Evolutionary conservation across 1,140 invertebrate species (phyloP).

Genomic region (Mamestra configurata): DNA sequence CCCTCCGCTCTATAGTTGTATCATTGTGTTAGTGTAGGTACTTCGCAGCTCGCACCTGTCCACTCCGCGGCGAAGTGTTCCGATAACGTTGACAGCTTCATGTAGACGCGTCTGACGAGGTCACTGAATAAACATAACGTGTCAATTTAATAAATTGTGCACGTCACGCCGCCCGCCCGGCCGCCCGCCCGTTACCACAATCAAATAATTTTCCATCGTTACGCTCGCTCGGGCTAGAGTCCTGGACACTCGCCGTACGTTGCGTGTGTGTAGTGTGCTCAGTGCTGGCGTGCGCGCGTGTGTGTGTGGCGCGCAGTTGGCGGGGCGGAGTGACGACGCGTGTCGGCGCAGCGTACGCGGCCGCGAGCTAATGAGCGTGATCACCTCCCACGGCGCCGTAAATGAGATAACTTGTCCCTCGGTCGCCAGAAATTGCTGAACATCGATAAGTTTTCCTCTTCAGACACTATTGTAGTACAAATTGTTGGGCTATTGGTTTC

Average conservation of each 20-base stretch:
- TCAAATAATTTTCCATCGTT: conserved; percentile 44
- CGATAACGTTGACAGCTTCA: background rate
- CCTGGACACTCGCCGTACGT: background rate
- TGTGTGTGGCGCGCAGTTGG: background rate
- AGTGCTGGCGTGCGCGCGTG: no score
- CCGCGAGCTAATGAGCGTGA: conserved; percentile 6
- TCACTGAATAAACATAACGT: conserved; percentile 1
- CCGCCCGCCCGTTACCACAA: background rate
- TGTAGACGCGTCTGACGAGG: background rate
- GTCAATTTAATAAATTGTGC: conserved; percentile 32
- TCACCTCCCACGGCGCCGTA: conserved; percentile 11
- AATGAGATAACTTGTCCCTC: conserved; percentile 12
- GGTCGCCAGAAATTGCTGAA: conserved; percentile 6
- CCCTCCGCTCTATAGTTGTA: no score
- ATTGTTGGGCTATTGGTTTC: background rate
- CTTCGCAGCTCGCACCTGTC: background rate
- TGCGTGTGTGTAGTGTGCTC: no score
- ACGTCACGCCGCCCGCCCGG: background rate
- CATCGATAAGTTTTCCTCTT: conserved; percentile 4
- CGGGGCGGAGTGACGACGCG: background rate
- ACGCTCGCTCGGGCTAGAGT: background rate
- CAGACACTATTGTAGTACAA: background rate
- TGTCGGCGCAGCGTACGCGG: background rate
- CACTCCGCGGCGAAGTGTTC: background rate
- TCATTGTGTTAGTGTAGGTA: no score